Base-by-base conservation (phyloP, 2,113 vertebrate genomes). In the Eolophus roseicapilla region DNA sequence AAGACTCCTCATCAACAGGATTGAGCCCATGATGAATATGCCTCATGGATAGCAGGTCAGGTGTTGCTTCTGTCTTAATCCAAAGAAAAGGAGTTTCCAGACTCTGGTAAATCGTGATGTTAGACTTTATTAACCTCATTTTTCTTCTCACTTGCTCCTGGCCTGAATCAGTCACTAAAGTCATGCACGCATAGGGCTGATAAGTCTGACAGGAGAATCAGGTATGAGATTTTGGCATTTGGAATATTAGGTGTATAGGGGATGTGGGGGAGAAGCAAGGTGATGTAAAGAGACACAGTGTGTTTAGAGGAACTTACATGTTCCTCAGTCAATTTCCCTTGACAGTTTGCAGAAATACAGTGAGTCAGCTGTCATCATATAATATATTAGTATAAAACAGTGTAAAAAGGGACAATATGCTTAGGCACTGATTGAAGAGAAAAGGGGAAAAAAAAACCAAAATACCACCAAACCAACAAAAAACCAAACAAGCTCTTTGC, bases 311-410 rank as follows among this genome's bases (percentile, higher is more conserved):
- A 79, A 88, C 53, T 95, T 92, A 82, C 37, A 81, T 82, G 88
- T 94, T 92, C 94, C 88, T 95, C 79, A 88, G 83, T 86, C 80
- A 79, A 82, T 96, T 92, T 87, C 37, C 73, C 79, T 75, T 96
- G 95, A 97, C 94, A 96, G 92, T 97, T 92, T 95, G 71, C 94
- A 92, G 90, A 96, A 95, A 91, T 97, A 87, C 46, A 95, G 88
- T 82, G 91, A 96, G 92, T 95, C 95, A 97, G 96, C 96, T 97
- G 96, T 97, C 96, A 96, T 95, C 88, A 93, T 95, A 82, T 92
- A 94, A 94, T 84, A 60, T 93, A 95, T 95, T 96, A 92, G 86
- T 97, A 95, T 90, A 94, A 97, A 97, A 97, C 80, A 89, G 94
- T 94, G 95, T 87, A 96, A 97, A 96, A 97, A 97, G 71, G 86